Percentiles rank a stretch among this genome's conserved stretches.
Evolutionary conservation across 1,140 invertebrate species (phyloP).

Genomic region (Temnothorax longispinosus): DNA sequence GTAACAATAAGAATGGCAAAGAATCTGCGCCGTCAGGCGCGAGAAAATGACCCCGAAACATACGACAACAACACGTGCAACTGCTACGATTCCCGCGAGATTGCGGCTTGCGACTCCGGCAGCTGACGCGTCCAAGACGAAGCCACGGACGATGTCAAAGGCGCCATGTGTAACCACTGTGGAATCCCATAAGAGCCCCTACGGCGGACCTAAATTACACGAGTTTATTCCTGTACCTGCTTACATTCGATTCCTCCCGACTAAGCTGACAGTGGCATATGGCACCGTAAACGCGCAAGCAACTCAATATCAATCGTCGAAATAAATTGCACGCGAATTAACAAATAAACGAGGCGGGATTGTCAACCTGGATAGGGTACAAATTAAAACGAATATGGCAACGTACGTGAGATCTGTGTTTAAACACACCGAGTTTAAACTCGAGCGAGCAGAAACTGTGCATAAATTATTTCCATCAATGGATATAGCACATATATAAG

Average conservation of each 20-base stretch:
- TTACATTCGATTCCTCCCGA: not conserved
- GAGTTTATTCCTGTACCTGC: not conserved
- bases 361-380: not conserved
- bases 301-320: not conserved
- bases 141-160: conserved; percentile 15
- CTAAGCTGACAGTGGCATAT: not conserved
- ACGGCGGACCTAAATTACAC: conserved; percentile 61
- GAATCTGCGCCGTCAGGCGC: not conserved
- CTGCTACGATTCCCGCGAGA: conserved; percentile 35
- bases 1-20: conserved; percentile 26
- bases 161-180: not conserved
- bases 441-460: not conserved
- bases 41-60: conserved; percentile 2
- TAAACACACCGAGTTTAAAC: not conserved
- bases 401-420: not conserved
- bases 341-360: not conserved
- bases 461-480: conserved; percentile 27
- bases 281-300: not conserved
- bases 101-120: not conserved
- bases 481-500: not conserved
- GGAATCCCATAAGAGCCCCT: conserved; percentile 60
- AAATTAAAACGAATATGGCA: not conserved
- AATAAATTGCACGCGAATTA: not conserved
- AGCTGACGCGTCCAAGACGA: not conserved
- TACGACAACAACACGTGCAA: not conserved